Base-by-base conservation (phyloP, 2,797 vertebrate genomes). In the Helarctos malayanus region DNA sequence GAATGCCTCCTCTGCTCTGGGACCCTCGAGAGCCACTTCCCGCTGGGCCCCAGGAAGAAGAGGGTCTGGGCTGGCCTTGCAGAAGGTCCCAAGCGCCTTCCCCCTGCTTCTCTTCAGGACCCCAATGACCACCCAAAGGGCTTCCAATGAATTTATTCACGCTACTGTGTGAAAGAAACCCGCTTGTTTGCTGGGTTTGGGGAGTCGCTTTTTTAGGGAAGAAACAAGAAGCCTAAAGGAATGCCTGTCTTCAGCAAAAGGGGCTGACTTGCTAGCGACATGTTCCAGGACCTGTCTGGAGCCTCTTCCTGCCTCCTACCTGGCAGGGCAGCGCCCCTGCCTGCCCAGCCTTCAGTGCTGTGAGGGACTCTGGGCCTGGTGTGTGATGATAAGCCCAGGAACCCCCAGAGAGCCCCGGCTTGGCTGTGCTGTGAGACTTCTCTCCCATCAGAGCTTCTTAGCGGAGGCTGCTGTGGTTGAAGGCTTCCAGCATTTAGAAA, bases 201-300 rank as follows among this genome's bases (percentile, higher is more conserved):
- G 45, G 68, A 56, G 29, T 73, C 35, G 41, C 29, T 61, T 96
- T 71, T 71, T 56, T 45, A 54, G 59, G 52, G 16, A 13, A 89
- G 91, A 71, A 63, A 81, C 85, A 32, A n/a, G 80, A 94, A 92
- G 56, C 63, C 59, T n/a, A 16, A 52, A 80, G 45, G 41, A 69
- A 76, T 25, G 63, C 45, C 1, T 65, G 59, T 38, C 54, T 71
- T 96, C 79, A 73, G 54, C 82, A 18, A 35, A 29, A 84, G 75
- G 47, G 41, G 41, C 38, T 61, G 27, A 27, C 19, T 75, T 5
- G 3, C 32, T 16, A 15, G 45, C 45, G 25, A 49, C 49, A 49
- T 18, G 45, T 59, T 29, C 59, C 57, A 25, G 76, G 38, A 29
- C 45, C 45, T 45, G 18, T 14, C 38, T 38, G 35, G 65, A 65